These are phyloP conservation scores for Meteorus sp. DNA, from an alignment of 1,140 invertebrate species.

Conservation along the genomic window DNA sequence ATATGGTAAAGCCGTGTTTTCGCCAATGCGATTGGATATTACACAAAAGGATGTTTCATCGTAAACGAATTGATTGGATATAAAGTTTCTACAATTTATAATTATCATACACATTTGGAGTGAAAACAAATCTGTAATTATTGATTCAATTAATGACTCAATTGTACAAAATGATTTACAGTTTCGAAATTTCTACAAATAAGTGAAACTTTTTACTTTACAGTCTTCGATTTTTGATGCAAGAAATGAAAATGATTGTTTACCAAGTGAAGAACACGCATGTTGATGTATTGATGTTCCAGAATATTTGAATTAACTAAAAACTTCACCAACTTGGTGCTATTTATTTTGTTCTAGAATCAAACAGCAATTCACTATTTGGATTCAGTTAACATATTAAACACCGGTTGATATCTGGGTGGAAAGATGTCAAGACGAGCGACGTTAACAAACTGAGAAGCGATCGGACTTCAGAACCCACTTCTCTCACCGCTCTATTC, in stretches of 20 bases:
- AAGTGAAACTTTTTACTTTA: background rate
- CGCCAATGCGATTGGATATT: too few relatives aligned
- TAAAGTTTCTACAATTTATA: too few relatives aligned
- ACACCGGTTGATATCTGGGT: conserved; percentile 30
- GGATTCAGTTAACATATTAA: conserved; percentile 43
- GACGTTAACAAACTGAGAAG: conserved; percentile 50
- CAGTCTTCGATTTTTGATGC: background rate
- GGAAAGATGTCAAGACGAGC: conserved; percentile 35
- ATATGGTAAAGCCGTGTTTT: too few relatives aligned
- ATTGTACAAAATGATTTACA: too few relatives aligned
- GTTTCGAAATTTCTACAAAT: background rate
- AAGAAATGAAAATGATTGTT: conserved; percentile 4
- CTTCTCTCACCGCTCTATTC: conserved; percentile 41
- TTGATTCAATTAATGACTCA: too few relatives aligned
- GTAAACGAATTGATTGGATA: too few relatives aligned
- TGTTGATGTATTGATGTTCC: background rate
- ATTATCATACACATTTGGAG: too few relatives aligned
- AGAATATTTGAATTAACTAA: conserved; percentile 4
- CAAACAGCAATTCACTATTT: conserved; percentile 31
- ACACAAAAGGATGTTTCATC: too few relatives aligned
- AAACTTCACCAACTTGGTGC: conserved; percentile 5
- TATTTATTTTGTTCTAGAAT: too few relatives aligned
- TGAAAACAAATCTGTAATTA: too few relatives aligned
- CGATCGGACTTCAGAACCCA: conserved; percentile 45
- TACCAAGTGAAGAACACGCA: conserved; percentile 1